These are phyloP conservation scores for Grallaria varia DNA, from an alignment of 2,113 vertebrate genomes.

Conservation along the genomic window DNA sequence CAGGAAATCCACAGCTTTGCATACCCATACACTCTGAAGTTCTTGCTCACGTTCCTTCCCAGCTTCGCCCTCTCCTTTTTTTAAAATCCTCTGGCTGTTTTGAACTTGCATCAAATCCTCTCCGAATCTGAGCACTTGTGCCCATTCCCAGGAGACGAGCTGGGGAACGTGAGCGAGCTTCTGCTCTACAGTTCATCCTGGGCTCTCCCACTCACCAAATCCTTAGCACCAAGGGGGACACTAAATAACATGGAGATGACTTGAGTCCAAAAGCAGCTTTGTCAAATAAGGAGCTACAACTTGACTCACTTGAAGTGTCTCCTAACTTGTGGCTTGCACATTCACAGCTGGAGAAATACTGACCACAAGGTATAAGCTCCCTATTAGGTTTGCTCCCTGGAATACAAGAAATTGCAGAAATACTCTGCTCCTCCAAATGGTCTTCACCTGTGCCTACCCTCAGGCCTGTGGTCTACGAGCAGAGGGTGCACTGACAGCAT, in stretches of 20 bases:
- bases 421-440: background rate
- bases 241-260: background rate
- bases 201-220: background rate
- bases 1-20: conserved; percentile 10
- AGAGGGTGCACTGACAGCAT: background rate
- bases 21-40: background rate
- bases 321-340: background rate
- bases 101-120: background rate
- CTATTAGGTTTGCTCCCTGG: background rate
- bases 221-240: background rate
- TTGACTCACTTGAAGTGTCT: background rate
- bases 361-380: background rate
- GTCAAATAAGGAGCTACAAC: background rate
- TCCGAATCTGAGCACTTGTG: background rate
- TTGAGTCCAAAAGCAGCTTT: background rate
- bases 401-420: background rate
- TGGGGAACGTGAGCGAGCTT: background rate
- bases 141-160: background rate
- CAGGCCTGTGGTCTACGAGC: background rate
- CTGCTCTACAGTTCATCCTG: background rate
- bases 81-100: background rate
- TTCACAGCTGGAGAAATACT: background rate
- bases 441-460: background rate
- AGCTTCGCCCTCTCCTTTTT: background rate
- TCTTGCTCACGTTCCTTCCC: background rate